These are phyloP conservation scores for Spilogale gracilis DNA, from an alignment of 2,113 vertebrate genomes.

Conservation along the genomic window DNA sequence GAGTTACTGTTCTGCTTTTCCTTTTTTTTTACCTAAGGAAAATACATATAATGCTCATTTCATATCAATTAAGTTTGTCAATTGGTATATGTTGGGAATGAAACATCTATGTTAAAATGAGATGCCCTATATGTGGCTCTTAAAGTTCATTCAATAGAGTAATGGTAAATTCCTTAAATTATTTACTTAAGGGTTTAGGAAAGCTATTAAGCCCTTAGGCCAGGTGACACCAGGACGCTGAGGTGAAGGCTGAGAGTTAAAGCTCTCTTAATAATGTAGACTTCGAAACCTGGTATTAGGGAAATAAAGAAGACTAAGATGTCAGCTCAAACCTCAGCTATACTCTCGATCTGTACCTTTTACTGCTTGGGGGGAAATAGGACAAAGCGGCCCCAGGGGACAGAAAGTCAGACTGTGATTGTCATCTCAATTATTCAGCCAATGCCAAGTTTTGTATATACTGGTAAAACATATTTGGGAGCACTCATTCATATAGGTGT, in stretches of 20 bases:
- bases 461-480: neutral
- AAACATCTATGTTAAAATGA: neutral
- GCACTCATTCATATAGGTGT: neutral
- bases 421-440: neutral
- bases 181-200: neutral
- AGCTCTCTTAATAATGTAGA: neutral
- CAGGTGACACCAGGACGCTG: neutral
- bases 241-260: neutral
- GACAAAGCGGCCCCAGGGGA: neutral
- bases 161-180: neutral
- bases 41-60: conserved; percentile 19
- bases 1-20: neutral
- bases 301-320: neutral
- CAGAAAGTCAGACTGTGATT: neutral
- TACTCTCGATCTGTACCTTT: neutral
- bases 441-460: neutral
- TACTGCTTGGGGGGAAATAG: no score
- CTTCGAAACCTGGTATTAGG: neutral
- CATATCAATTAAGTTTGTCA: neutral
- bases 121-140: neutral
- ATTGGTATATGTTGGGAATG: conserved; percentile 36
- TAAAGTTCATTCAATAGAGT: neutral
- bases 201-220: neutral
- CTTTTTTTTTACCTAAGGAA: conserved; percentile 10
- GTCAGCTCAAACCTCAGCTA: neutral